Evolutionary conservation across 2,797 vertebrate species (phyloP).

Genomic region (Syngnathus rostellatus): DNA sequence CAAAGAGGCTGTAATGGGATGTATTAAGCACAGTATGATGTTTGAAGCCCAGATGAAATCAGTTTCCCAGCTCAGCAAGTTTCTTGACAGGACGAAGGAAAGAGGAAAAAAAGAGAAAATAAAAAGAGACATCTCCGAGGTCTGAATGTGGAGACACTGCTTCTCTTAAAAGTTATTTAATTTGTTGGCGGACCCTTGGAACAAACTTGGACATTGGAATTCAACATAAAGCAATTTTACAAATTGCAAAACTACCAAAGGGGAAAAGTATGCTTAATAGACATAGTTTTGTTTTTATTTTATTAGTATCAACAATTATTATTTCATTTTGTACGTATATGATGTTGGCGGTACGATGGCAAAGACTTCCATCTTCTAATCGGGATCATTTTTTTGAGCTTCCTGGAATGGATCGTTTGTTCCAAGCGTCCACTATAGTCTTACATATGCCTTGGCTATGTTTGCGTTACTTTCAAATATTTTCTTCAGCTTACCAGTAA

Average conservation of each 20-base stretch:
- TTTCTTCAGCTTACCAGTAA: no score
- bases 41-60: slow-evolving; percentile 61
- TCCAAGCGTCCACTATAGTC: not conserved
- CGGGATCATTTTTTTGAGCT: not conserved
- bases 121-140: slow-evolving; percentile 31
- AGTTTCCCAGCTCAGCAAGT: slow-evolving; percentile 24
- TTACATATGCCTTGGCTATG: not conserved
- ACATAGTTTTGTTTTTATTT: not conserved
- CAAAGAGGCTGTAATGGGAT: slow-evolving; percentile 38
- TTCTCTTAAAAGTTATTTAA: not conserved
- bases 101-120: slow-evolving; percentile 20
- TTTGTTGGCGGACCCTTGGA: not conserved
- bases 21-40: slow-evolving; percentile 64
- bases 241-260: not conserved
- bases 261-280: not conserved
- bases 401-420: not conserved
- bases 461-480: not conserved
- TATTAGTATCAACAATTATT: not conserved
- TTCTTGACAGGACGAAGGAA: slow-evolving; percentile 21
- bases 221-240: not conserved
- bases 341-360: not conserved
- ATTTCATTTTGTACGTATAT: not conserved
- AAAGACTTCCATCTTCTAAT: not conserved
- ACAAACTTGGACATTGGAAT: not conserved
- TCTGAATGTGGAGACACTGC: slow-evolving; percentile 47